Conservation (phyloP, 1,140 invertebrate genomes). For the Lamellibrachia luymesi region DNA sequence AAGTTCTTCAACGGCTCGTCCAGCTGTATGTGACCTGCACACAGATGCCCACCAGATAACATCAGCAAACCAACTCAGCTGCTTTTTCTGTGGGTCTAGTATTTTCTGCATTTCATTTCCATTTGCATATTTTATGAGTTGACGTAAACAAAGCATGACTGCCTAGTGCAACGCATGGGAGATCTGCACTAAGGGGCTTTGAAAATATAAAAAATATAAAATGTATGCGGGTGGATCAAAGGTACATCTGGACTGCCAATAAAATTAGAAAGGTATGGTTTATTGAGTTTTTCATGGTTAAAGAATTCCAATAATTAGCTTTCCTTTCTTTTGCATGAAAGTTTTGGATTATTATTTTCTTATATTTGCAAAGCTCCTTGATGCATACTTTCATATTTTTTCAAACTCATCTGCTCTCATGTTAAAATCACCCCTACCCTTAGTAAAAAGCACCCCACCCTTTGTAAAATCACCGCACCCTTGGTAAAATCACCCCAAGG, state of each 20-base stretch:
- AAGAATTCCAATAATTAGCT: not conserved
- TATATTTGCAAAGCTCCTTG: too few species aligned
- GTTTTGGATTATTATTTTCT: too few species aligned
- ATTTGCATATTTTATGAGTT: conserved; percentile 1
- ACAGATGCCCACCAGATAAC: not conserved
- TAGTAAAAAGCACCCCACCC: not conserved
- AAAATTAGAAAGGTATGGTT: too few species aligned
- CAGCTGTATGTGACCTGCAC: conserved; percentile 20
- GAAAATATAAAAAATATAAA: too few species aligned
- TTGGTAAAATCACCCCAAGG: not conserved
- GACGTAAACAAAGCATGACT: not conserved
- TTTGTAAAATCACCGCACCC: not conserved
- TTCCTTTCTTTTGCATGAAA: not conserved
- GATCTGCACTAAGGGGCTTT: not conserved
- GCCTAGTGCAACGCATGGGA: not conserved
- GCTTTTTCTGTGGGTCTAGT: not conserved
- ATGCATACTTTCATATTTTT: too few species aligned
- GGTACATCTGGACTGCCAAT: too few species aligned
- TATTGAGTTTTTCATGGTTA: too few species aligned
- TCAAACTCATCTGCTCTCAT: not conserved
- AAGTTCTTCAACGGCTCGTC: conserved; percentile 60
- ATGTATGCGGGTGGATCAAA: too few species aligned
- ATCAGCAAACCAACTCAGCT: not conserved
- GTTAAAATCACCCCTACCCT: not conserved
- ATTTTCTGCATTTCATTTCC: not conserved